Base-by-base conservation (phyloP, 2,113 vertebrate genomes). In the Addax nasomaculatus region DNA sequence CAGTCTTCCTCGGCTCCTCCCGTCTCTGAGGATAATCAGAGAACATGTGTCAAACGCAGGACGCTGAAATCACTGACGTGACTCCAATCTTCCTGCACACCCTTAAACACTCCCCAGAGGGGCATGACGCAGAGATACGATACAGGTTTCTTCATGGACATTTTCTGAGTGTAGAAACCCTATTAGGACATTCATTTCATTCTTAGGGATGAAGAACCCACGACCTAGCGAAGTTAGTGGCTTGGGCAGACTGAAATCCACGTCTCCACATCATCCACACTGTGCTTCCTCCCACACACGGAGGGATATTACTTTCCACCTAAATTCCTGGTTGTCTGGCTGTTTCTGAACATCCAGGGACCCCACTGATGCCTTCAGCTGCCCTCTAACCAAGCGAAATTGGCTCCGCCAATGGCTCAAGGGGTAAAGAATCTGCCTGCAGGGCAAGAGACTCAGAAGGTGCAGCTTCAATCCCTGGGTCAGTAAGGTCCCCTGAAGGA, bases 101-200 rank as follows among this genome's bases (percentile, higher is more conserved):
- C 58, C 67, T 89, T 84, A 53, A 95, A 92, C 73, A 85, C 64
- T 89, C 39, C 87, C 53, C 17, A 92, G 94, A 60, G 73, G 84
- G 1, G 14, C 25, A 3, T 2, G 16, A 73, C 11, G 43, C 57
- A n/a, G 92, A 58, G 83, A 64, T 39, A 53, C 3, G 19, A 80
- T 2, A 76, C 58, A 45, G 29, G 16, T 36, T 70, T 73, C 49
- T 85, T 84, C 45, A 80, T 14, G 45, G 86, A 87, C 43, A 83
- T 30, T 17, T 70, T n/a, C 17, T 60, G 53, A 53, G 51, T 39
- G 76, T 73, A 64, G 57, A 85, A 81, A 97, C 47, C 92, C 85
- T 58, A 27, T 29, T n/a, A 93, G 55, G 15, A 51, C 11, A 80
- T 16, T 5, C 1, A 0, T 55, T 90, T 97, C 76, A 70, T 70